A percentile compares a stretch with the other conserved stretches of the same genome.
Evolutionary conservation across 2,888 invertebrate genomes (phyloP).

Genomic region (Chrysina gloriosa): DNA sequence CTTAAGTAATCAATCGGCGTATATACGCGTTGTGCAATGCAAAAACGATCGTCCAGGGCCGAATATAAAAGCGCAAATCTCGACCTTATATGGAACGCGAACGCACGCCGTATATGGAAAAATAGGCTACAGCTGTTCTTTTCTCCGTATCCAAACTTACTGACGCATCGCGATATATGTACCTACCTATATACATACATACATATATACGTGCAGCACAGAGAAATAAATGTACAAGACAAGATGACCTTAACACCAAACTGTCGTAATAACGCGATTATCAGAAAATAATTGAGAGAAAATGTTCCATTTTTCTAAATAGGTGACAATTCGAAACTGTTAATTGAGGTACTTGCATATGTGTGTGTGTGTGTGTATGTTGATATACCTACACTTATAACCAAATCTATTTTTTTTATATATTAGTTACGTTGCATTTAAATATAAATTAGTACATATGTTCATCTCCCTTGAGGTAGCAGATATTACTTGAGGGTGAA

Average conservation of each 20-base stretch:
- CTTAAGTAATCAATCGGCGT: too few species aligned
- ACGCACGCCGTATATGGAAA: conserved; percentile 25
- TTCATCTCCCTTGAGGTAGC: too few species aligned
- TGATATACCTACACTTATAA: not conserved
- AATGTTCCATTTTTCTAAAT: not conserved
- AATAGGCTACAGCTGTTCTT: conserved; percentile 20
- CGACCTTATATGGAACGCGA: conserved; percentile 27
- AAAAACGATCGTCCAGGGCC: not conserved
- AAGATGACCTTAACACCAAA: conserved; percentile 10
- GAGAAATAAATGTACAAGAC: not conserved
- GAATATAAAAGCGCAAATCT: conserved; percentile 1
- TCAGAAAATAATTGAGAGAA: not conserved
- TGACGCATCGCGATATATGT: not conserved
- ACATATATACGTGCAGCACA: not conserved
- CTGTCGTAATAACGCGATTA: not conserved
- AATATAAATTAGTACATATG: too few species aligned
- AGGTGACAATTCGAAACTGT: not conserved
- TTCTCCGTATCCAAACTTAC: conserved; percentile 5
- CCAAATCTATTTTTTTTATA: too few species aligned
- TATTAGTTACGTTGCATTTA: too few species aligned
- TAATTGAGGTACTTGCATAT: not conserved
- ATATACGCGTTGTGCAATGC: conserved; percentile 4
- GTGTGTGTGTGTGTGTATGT: not conserved
- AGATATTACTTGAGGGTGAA: too few species aligned
- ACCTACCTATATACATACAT: not conserved